Evolutionary conservation across 2,797 vertebrate genomes (phyloP), one percentile per base, ranked within the genome.

Genomic region (Squalus acanthias): DNA sequence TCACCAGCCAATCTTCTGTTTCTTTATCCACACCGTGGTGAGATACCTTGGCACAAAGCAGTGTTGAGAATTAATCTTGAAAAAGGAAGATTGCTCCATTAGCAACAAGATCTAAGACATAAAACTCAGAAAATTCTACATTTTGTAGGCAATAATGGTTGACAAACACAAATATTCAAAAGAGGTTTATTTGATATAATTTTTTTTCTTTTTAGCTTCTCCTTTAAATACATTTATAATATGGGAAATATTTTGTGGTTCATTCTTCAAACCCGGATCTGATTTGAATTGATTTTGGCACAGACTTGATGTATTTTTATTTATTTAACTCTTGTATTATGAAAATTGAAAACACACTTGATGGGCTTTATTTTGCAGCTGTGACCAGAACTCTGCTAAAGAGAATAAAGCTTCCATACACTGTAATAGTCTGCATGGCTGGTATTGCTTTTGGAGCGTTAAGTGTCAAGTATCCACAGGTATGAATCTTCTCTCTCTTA

Each of bases 401-500:
- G 46, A 85, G 95, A 70, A 53, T 96, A 65, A 96, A 96, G 72
- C 72, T 97, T 91, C 96, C 96, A 57, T 96, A 97, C 46, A 96
- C 96, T 63, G 96, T 96, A 26, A 24, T 96, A 72, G 60, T 96
- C 67, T 69, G 95, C 24, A 63, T 96, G 60, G 95, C 53, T 96
- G 96, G 96, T 26, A 95, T 96, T 82, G 20, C 95, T 57, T 46
- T 96, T 50, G 96, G 96, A 95, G 33, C 70, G 46, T 76, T 96
- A 22, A 96, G 96, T 96, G 85, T 96, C 63, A 96, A 95, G 8
- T 96, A 96, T 96, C 29, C 46, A 72, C 13, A 69, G 96, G 96
- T 96, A 96, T 95, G 95, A 57, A 53, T 57, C 70, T 57, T 60
- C 39, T 39, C 39, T 39, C 39, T 39, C 39, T 39, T 39, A 39